Conservation (phyloP, 64 coral and sea anemone species). For the Cladopsammia gracilis region DNA sequence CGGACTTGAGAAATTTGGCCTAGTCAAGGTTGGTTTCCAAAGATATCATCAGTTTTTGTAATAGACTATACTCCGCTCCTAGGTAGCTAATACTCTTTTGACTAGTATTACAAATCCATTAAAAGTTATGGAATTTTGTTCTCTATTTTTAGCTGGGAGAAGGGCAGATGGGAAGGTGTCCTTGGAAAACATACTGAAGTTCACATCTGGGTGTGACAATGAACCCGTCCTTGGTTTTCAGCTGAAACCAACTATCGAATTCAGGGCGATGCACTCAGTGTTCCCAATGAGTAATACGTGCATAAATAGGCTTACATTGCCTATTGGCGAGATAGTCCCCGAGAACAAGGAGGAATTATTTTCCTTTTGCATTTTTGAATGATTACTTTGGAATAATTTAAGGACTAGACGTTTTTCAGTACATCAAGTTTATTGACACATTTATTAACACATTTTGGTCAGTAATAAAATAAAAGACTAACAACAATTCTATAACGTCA, state of each 20-base stretch:
- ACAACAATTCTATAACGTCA: no score
- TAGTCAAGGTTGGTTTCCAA: constrained; percentile 5
- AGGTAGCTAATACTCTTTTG: no score
- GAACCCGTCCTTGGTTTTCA: constrained; percentile 26
- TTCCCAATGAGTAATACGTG: constrained; percentile 42
- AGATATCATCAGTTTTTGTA: no score
- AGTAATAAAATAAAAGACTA: no score
- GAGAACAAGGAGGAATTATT: neutral
- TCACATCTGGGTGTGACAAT: constrained; percentile 1
- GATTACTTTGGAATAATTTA: constrained; percentile 9
- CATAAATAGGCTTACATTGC: constrained; percentile 14
- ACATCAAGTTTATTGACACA: no score
- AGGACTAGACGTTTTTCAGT: neutral
- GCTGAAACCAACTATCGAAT: neutral
- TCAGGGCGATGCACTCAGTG: neutral
- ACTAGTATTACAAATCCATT: no score
- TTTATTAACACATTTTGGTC: no score
- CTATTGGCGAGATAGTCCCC: neutral
- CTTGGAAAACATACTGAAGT: constrained; percentile 4
- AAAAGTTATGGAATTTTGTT: no score
- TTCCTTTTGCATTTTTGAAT: constrained; percentile 26
- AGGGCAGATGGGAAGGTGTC: neutral
- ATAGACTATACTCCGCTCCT: no score
- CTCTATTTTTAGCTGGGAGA: constrained; percentile 33
- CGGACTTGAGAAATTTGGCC: constrained; percentile 33